Conservation (phyloP, 2,797 vertebrate species). For the Rhinogobio ventralis region DNA sequence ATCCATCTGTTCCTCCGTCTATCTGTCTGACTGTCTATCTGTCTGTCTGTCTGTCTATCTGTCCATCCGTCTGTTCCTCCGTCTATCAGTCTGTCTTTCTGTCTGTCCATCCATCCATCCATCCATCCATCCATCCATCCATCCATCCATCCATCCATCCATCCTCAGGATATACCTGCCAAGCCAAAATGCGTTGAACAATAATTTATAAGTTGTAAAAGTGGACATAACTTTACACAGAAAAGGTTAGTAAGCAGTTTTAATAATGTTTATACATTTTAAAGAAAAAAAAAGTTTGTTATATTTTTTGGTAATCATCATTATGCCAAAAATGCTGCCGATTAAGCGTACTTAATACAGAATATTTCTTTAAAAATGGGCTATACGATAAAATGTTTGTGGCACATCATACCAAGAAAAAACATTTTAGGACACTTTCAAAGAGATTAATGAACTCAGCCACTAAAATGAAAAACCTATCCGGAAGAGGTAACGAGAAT, state of each 20-base stretch:
- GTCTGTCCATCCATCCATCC: not conserved
- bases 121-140: fast-evolving
- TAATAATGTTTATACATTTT: not conserved
- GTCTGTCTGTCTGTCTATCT: not conserved
- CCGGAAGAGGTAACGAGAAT: constrained; percentile 41
- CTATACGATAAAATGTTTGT: not conserved
- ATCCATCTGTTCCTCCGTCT: fast-evolving
- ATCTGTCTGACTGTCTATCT: no score
- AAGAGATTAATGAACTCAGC: constrained; percentile 32
- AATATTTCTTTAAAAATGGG: not conserved
- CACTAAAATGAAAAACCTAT: constrained; percentile 42
- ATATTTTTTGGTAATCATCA: not conserved
- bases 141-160: not conserved
- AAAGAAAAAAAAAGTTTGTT: not conserved
- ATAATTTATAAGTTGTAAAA: no score
- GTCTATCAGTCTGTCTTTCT: no score
- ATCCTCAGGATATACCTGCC: no score
- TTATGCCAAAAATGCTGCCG: not conserved
- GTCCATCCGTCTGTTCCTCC: not conserved
- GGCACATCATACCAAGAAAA: not conserved
- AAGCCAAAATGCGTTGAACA: no score
- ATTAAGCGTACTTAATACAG: not conserved
- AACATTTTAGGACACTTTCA: not conserved
- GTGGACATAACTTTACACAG: not conserved
- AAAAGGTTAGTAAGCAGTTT: not conserved